Conservation (phyloP, 2,797 vertebrate species). For the Clarias pachynema region DNA sequence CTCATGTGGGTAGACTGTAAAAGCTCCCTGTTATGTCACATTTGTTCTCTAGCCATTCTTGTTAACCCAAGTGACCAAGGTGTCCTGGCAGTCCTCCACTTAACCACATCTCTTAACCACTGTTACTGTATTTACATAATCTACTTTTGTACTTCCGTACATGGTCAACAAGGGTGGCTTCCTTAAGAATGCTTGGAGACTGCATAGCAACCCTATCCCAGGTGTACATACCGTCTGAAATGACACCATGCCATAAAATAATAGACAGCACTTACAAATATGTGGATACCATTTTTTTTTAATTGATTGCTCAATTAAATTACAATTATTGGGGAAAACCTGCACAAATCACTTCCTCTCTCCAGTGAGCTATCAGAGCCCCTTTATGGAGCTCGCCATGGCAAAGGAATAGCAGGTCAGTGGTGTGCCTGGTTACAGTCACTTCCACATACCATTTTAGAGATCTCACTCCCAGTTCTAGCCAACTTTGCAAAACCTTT, state of each 20-base stretch:
- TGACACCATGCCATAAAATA: neutral
- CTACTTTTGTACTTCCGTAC: neutral
- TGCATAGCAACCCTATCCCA: neutral
- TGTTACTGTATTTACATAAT: neutral
- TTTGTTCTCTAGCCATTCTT: neutral
- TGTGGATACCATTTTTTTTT: neutral
- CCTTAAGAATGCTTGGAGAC: neutral
- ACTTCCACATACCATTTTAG: neutral
- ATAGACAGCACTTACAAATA: neutral
- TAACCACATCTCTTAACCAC: neutral
- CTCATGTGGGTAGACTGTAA: constrained; percentile 7
- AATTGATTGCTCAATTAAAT: neutral
- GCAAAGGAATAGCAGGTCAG: neutral
- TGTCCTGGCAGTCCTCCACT: neutral
- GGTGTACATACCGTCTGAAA: neutral
- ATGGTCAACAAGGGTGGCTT: neutral
- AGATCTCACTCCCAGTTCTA: neutral
- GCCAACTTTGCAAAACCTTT: neutral
- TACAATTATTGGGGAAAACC: neutral
- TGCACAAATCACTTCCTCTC: neutral
- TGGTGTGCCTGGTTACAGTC: neutral
- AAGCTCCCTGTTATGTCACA: neutral
- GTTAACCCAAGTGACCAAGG: neutral
- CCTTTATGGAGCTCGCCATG: neutral
- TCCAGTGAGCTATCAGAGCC: neutral